phyloP scores from a whole-genome alignment of 2,888 invertebrate species.

The Sylvicola fuscatus region DNA sequence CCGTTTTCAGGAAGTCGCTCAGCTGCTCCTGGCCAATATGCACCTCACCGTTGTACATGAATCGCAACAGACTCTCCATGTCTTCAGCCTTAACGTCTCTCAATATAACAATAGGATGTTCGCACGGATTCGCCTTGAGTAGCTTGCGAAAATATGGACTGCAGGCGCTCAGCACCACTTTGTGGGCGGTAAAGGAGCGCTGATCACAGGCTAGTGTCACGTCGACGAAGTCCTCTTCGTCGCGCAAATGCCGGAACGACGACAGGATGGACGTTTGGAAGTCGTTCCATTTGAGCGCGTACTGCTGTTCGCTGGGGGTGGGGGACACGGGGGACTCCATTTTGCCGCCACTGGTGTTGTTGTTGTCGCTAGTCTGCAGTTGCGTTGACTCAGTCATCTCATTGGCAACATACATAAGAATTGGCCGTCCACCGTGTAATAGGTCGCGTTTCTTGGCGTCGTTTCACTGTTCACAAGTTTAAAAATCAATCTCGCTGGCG shows the following conservation, averaged over 20 bases:
- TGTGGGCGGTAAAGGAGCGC: constrained; percentile 76
- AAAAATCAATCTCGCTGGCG: too few relatives aligned
- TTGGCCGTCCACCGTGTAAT: too few relatives aligned
- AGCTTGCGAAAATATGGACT: constrained; percentile 79
- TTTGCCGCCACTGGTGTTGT: constrained; percentile 25
- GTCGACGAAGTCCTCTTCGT: constrained; percentile 84
- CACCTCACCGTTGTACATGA: constrained; percentile 86
- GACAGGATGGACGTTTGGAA: constrained; percentile 81
- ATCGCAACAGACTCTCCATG: constrained; percentile 69
- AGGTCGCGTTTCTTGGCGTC: too few relatives aligned
- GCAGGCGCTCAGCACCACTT: constrained; percentile 79
- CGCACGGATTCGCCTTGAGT: constrained; percentile 76
- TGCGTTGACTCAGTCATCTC: constrained; percentile 27
- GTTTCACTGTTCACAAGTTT: too few relatives aligned
- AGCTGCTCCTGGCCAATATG: constrained; percentile 75
- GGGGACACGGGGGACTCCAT: constrained; percentile 29
- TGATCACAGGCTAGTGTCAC: constrained; percentile 83
- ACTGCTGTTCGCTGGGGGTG: constrained; percentile 55
- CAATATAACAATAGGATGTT: constrained; percentile 75
- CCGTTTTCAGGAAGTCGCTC: constrained; percentile 68
- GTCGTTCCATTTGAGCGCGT: constrained; percentile 87
- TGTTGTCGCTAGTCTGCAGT: constrained; percentile 21
- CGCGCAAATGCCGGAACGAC: constrained; percentile 70
- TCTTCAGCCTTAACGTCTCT: constrained; percentile 70
- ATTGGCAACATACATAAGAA: neutral